Evolutionary conservation across 2,797 vertebrate species (phyloP).

Genomic region (Dendrocincla fuliginosa): DNA sequence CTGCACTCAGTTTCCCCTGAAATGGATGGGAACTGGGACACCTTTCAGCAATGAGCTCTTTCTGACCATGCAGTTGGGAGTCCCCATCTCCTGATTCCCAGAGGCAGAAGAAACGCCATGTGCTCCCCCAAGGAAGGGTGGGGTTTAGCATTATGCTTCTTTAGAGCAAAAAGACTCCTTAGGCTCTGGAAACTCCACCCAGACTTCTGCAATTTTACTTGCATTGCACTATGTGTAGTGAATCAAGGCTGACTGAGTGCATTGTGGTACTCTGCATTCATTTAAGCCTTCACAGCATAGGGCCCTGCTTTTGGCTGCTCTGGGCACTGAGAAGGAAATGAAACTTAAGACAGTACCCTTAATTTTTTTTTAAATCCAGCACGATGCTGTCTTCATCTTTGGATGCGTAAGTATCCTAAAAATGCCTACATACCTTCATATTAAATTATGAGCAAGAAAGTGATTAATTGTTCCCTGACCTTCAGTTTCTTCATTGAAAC

Average conservation of each 20-base stretch:
- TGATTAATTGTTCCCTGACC: slow-evolving; percentile 16
- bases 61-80: accelerated
- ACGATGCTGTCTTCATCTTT: neutral
- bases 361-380: neutral
- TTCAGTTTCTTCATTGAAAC: neutral
- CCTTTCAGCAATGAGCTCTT: neutral
- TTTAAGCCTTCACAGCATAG: neutral
- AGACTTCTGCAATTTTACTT: neutral
- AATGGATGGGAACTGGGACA: neutral
- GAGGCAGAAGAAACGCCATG: neutral
- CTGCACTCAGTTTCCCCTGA: neutral
- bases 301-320: neutral
- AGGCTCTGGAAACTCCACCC: neutral
- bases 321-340: neutral
- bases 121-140: neutral
- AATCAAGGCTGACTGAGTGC: neutral
- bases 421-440: neutral
- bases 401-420: neutral
- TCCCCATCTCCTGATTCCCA: neutral
- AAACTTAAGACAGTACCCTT: neutral
- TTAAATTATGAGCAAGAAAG: neutral
- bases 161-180: neutral
- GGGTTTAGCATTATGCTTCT: neutral
- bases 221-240: neutral
- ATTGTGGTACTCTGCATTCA: neutral